phyloP scores from a whole-genome alignment of 2,888 invertebrate species.

The Hoplodrina ambigua region DNA sequence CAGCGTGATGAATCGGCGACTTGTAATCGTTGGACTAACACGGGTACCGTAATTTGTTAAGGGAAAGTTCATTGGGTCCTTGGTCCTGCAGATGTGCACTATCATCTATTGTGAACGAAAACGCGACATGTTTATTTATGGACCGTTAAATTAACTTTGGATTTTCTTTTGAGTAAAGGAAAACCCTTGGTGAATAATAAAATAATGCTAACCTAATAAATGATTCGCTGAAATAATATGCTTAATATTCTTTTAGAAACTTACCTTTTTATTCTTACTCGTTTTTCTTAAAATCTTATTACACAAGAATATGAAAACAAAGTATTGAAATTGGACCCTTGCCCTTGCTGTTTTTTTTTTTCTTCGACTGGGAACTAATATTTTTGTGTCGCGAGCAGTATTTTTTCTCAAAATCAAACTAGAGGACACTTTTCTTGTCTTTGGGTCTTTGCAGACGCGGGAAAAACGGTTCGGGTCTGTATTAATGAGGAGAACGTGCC shows the following conservation, averaged over 20 bases:
- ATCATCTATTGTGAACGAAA: constrained; percentile 77
- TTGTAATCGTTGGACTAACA: constrained; percentile 88
- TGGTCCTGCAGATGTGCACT: constrained; percentile 80
- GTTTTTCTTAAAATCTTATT: constrained; percentile 10
- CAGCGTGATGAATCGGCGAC: constrained; percentile 85
- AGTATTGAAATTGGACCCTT: constrained; percentile 7
- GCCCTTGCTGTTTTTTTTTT: neutral
- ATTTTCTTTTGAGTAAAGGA: constrained; percentile 31
- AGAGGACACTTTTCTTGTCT: constrained; percentile 33
- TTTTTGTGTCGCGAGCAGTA: constrained; percentile 15
- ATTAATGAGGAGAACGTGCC: constrained; percentile 80
- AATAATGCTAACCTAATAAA: constrained; percentile 26
- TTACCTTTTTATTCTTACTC: neutral
- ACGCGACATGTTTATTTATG: constrained; percentile 71
- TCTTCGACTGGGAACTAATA: constrained; percentile 26
- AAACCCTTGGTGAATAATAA: constrained; percentile 36
- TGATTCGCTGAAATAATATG: constrained; percentile 18
- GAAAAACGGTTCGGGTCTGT: constrained; percentile 72
- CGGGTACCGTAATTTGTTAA: constrained; percentile 84
- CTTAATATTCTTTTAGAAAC: constrained; percentile 12
- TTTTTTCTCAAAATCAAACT: constrained; percentile 27
- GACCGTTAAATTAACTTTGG: constrained; percentile 57
- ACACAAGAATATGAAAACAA: constrained; percentile 18
- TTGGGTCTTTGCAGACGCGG: constrained; percentile 53
- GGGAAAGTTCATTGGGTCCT: constrained; percentile 71